A percentile compares a stretch with the other conserved stretches of the same genome.
Conservation (phyloP, 1,140 invertebrate species). For the Campoletis sonorensis region DNA sequence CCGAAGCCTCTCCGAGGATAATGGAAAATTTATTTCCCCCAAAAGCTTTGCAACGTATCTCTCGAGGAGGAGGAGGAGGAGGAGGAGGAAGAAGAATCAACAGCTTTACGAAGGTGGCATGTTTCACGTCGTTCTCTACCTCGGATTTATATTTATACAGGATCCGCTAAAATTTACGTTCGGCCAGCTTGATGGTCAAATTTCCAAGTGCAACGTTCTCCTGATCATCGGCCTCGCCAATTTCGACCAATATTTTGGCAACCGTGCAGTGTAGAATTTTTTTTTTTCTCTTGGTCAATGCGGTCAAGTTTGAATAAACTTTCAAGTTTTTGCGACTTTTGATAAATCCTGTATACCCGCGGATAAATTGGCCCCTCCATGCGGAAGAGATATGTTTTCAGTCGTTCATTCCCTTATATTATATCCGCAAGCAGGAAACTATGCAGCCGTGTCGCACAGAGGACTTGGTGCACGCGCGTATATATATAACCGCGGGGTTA, state of each 20-base stretch:
- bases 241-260: too few relatives aligned
- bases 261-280: too few relatives aligned
- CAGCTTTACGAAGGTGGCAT: neutral
- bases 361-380: neutral
- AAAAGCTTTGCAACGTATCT: neutral
- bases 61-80: slow-evolving; percentile 15
- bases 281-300: too few relatives aligned
- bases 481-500: slow-evolving; percentile 32
- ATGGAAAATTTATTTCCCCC: slow-evolving; percentile 44
- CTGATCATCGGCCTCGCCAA: too few relatives aligned
- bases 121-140: neutral
- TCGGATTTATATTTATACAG: neutral
- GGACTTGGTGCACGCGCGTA: neutral
- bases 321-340: neutral
- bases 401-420: slow-evolving; percentile 12
- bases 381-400: neutral
- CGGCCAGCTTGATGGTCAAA: too few relatives aligned
- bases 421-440: slow-evolving; percentile 14
- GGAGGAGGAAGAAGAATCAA: slow-evolving; percentile 23
- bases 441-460: neutral
- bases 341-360: neutral
- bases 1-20: slow-evolving; percentile 22
- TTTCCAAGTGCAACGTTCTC: too few relatives aligned
- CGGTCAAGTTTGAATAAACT: too few relatives aligned
- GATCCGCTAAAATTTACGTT: neutral